Conservation (phyloP, 1,140 invertebrate species). For the Penaeus vannamei region DNA sequence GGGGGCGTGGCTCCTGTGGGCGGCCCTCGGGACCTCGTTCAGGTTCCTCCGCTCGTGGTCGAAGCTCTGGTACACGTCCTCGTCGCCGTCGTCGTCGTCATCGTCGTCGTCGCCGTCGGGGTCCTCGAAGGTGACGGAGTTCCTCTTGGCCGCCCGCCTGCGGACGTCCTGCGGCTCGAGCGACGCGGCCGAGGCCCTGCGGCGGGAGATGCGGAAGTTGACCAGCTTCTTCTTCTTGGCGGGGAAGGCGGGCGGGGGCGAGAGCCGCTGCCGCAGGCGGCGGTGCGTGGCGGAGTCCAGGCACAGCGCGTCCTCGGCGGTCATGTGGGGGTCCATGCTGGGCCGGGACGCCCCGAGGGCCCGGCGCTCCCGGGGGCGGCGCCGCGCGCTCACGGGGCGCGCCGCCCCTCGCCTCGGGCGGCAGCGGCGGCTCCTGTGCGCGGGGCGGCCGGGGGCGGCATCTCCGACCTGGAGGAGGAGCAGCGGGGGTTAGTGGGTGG, state of each 20-base stretch:
- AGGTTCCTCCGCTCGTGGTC: too few species aligned
- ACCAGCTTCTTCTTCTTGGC: conserved; percentile 50
- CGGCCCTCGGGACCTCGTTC: too few species aligned
- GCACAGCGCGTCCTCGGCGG: conserved; percentile 7
- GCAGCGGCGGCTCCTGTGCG: too few species aligned
- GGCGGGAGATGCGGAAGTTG: conserved; percentile 48
- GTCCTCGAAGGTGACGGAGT: not conserved
- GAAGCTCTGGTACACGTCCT: not conserved
- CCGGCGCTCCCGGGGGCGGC: not conserved
- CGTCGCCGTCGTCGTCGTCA: not conserved
- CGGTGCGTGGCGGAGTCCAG: conserved; percentile 3
- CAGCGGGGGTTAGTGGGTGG: too few species aligned
- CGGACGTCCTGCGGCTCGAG: not conserved
- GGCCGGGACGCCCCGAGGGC: not conserved
- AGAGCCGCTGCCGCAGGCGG: conserved; percentile 31
- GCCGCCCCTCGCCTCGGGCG: too few species aligned
- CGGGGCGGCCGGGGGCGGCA: too few species aligned
- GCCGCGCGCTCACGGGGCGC: too few species aligned
- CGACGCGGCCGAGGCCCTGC: not conserved
- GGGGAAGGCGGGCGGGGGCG: not conserved
- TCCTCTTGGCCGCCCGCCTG: not conserved
- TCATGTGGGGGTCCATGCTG: conserved; percentile 55
- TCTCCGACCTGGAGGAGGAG: too few species aligned
- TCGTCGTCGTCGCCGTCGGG: not conserved
- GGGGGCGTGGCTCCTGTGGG: not conserved